Base-by-base conservation (phyloP, 37 sponge, comb jelly and placozoan genomes). In the Geodia barretti region DNA sequence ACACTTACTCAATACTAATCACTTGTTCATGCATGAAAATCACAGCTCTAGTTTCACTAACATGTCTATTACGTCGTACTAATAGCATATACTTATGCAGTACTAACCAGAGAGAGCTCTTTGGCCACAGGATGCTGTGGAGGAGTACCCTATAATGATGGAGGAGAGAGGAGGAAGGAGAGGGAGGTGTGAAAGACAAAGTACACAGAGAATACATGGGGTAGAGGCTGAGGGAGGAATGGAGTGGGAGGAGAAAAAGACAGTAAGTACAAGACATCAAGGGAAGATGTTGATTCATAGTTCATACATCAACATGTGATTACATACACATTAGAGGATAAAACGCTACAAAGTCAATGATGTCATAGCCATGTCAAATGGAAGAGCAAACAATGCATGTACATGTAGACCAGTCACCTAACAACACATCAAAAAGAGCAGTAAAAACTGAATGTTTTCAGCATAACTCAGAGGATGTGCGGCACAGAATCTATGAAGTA, bases 41-140 rank as follows among this genome's bases (percentile, higher is more conserved):
- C n/a, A n/a, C n/a, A n/a, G n/a, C n/a, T n/a, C n/a, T n/a, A n/a
- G n/a, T n/a, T n/a, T n/a, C n/a, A n/a, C n/a, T n/a, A n/a, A n/a
- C n/a, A n/a, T n/a, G n/a, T n/a, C n/a, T n/a, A n/a, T n/a, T n/a
- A n/a, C n/a, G n/a, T n/a, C n/a, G n/a, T n/a, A n/a, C n/a, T n/a
- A n/a, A n/a, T n/a, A n/a, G n/a, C n/a, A n/a, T n/a, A n/a, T n/a
- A n/a, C n/a, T n/a, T n/a, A n/a, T n/a, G n/a, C n/a, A n/a, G n/a
- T n/a, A n/a, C n/a, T n/a, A n/a, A 77, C 78, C 40, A 94, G 36
- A 54, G 78, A 41, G 29, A 66, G 8, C 54, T 47, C 11, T 14
- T 47, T 47, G 23, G 76, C 90, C 68, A 88, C 80, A 68, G 84
- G 78, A 28, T 80, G 76, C 36, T 64, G 61, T 24, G 83, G 84